phyloP scores from a whole-genome alignment of 1,140 invertebrate species.

The Listronotus oregonensis region DNA sequence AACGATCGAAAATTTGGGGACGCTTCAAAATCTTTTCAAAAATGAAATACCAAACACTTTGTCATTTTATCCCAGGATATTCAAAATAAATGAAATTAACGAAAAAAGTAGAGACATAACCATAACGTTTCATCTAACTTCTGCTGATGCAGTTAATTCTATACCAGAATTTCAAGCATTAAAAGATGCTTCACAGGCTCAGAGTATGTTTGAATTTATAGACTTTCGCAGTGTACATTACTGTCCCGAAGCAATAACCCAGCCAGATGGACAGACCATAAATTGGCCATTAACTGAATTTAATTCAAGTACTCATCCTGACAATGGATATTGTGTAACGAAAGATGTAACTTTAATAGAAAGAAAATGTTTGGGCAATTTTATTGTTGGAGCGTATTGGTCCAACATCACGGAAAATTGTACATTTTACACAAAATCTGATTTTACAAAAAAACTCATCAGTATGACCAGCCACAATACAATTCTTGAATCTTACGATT shows the following conservation, averaged over 20 bases:
- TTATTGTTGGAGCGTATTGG: constrained; percentile 36
- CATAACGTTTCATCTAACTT: constrained; percentile 37
- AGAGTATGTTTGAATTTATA: constrained; percentile 25
- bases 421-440: constrained; percentile 15
- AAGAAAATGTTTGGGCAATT: constrained; percentile 30
- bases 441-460: constrained; percentile 3
- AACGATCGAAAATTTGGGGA: constrained; percentile 17
- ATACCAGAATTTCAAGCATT: constrained; percentile 18
- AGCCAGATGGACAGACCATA: constrained; percentile 3
- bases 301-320: not conserved
- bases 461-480: not conserved
- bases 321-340: constrained; percentile 31
- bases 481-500: not conserved
- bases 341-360: constrained; percentile 18
- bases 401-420: constrained; percentile 9
- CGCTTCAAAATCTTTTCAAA: constrained; percentile 26
- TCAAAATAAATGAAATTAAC: constrained; percentile 31
- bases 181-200: constrained; percentile 7
- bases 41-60: constrained; percentile 9
- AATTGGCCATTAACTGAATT: constrained; percentile 8
- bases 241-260: constrained; percentile 5
- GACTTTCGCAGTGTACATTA: constrained; percentile 29
- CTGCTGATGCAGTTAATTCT: constrained; percentile 10
- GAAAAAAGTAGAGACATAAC: constrained; percentile 17
- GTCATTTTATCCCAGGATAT: constrained; percentile 34